Conservation (phyloP, 2,888 invertebrate genomes). For the Phortica magna region DNA sequence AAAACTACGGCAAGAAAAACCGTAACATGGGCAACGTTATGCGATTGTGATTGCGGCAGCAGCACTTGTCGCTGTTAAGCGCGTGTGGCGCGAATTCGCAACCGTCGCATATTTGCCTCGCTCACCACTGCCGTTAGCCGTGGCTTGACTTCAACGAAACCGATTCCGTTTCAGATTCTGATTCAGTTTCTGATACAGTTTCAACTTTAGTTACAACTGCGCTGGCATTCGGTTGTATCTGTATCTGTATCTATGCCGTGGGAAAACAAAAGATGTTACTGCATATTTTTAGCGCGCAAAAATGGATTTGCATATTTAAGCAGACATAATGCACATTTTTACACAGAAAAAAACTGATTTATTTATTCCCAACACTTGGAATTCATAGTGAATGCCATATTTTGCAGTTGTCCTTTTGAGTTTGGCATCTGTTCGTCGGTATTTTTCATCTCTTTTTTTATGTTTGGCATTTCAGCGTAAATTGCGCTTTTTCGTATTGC, state of each 20-base stretch:
- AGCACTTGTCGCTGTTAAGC: neutral
- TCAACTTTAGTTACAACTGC: neutral
- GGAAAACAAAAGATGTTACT: constrained; percentile 64
- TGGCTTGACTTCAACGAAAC: neutral
- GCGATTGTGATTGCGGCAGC: neutral
- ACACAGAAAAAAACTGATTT: constrained; percentile 54
- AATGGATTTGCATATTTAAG: constrained; percentile 66
- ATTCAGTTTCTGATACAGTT: neutral
- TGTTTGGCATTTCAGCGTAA: neutral
- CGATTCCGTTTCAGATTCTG: neutral
- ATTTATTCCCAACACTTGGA: constrained; percentile 45
- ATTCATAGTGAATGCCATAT: constrained; percentile 22
- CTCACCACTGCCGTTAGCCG: neutral
- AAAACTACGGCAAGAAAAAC: neutral
- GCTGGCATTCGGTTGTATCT: neutral
- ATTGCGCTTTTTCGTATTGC: constrained; percentile 10
- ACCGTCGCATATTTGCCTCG: neutral
- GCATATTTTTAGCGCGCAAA: constrained; percentile 52
- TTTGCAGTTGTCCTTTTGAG: constrained; percentile 18
- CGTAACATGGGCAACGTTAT: neutral
- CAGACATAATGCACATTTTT: constrained; percentile 41
- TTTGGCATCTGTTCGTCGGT: constrained; percentile 12
- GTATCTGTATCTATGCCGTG: constrained; percentile 46
- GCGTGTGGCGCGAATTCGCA: neutral
- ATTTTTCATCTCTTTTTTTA: neutral